Conservation (phyloP, 2,888 invertebrate genomes). For the Carcina quercana region DNA sequence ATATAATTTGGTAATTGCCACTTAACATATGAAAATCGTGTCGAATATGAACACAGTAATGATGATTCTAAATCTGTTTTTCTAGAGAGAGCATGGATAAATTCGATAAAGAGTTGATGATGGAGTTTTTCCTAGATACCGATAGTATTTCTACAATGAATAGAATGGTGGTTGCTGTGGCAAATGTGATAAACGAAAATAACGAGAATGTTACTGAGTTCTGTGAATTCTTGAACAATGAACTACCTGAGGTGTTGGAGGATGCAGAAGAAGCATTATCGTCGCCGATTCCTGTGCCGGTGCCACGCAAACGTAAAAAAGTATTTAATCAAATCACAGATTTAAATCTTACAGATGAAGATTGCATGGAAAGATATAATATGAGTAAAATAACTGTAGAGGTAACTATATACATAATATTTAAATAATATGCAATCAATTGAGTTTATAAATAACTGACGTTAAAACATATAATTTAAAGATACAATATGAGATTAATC, state of each 20-base stretch:
- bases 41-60: too few species aligned
- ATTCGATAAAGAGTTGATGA: constrained; percentile 50
- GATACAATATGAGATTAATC: too few species aligned
- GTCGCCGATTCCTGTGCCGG: not conserved
- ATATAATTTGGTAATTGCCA: not conserved
- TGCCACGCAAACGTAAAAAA: constrained; percentile 14
- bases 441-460: too few species aligned
- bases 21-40: too few species aligned
- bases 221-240: constrained; percentile 31
- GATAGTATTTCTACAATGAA: constrained; percentile 47
- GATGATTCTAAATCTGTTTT: too few species aligned
- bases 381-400: constrained; percentile 50
- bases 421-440: too few species aligned
- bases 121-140: constrained; percentile 51
- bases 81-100: constrained; percentile 27
- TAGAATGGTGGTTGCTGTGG: constrained; percentile 45
- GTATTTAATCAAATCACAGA: constrained; percentile 42
- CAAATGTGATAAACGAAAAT: constrained; percentile 52
- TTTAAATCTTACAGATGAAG: constrained; percentile 37
- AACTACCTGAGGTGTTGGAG: constrained; percentile 19
- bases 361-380: constrained; percentile 43
- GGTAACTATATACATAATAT: too few species aligned
- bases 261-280: not conserved
- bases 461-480: too few species aligned
- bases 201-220: constrained; percentile 40